Conservation (phyloP, 2,113 vertebrate genomes). For the Xiphias gladius region DNA sequence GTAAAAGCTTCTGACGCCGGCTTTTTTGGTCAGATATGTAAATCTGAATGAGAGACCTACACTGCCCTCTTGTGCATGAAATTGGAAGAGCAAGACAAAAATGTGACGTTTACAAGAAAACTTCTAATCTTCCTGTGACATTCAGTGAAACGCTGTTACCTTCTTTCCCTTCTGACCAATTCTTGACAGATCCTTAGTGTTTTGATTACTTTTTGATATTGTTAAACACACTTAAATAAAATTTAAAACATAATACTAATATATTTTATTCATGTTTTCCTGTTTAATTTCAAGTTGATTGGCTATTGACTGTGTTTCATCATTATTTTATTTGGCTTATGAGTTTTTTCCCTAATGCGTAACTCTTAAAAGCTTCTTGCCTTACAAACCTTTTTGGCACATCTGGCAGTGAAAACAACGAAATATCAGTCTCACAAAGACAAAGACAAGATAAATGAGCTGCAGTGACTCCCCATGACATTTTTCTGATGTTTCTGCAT, state of each 20-base stretch:
- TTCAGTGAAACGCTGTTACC: background rate
- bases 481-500: background rate
- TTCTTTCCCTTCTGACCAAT: background rate
- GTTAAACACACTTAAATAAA: background rate
- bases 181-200: background rate
- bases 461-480: background rate
- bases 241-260: background rate
- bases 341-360: background rate
- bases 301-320: no score
- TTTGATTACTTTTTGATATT: background rate
- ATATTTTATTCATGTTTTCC: background rate
- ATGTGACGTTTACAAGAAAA: background rate
- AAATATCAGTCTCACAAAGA: conserved; percentile 13
- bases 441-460: background rate
- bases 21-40: background rate
- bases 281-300: no score
- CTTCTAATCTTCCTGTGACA: background rate
- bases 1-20: conserved; percentile 30
- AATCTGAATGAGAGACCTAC: conserved; percentile 38
- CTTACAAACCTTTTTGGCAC: background rate
- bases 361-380: background rate
- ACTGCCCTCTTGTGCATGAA: conserved; percentile 65
- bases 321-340: no score
- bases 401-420: background rate
- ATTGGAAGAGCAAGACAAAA: background rate